These are phyloP conservation scores for Apteryx owenii DNA, from an alignment of 2,113 vertebrate species.

Conservation along the genomic window DNA sequence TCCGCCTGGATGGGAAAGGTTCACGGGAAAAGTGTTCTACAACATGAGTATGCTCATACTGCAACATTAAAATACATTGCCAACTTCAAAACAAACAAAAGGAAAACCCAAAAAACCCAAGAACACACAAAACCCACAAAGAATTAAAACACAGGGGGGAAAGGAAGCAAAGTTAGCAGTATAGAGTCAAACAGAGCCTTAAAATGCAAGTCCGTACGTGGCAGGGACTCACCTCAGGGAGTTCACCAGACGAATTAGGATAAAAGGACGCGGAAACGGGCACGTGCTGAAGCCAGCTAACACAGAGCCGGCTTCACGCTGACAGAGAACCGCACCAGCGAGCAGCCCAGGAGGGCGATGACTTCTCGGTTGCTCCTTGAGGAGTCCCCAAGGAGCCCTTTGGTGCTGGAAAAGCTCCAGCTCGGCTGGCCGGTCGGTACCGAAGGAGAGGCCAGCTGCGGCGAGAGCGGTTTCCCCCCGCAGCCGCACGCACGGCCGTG, in stretches of 20 bases:
- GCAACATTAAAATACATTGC: not conserved
- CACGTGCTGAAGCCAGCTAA: not conserved
- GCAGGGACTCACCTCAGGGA: no score
- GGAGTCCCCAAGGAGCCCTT: not conserved
- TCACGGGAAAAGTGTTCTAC: not conserved
- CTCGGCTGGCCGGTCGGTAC: not conserved
- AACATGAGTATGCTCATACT: fast-evolving
- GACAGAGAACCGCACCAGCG: not conserved
- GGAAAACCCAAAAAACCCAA: no score
- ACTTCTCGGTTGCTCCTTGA: not conserved
- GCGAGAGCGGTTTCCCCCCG: not conserved
- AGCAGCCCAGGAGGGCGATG: fast-evolving
- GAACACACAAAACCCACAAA: not conserved
- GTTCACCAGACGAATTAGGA: no score
- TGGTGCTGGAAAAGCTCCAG: not conserved
- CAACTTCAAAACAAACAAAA: not conserved
- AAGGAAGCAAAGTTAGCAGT: not conserved
- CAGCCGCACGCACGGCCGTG: not conserved
- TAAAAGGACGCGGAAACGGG: not conserved
- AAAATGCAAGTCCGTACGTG: not conserved
- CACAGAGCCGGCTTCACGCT: not conserved
- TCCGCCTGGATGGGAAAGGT: not conserved
- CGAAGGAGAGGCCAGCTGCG: no score
- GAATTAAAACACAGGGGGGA: not conserved
- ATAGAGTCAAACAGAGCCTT: not conserved